Conservation (phyloP, 1,140 invertebrate species). For the Drosophila santomea region DNA sequence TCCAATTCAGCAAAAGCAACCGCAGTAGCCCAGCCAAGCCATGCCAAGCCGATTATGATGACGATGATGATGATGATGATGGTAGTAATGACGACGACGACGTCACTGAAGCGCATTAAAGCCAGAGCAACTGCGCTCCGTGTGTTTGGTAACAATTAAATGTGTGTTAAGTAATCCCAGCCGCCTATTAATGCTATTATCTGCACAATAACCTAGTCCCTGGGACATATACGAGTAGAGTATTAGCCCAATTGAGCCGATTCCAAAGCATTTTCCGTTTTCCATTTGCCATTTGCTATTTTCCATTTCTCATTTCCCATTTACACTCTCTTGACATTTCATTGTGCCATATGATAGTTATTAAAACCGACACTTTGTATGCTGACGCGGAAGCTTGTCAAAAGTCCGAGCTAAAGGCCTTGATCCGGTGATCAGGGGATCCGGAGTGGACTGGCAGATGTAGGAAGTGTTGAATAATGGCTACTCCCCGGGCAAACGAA, state of each 20-base stretch:
- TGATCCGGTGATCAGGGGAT: conserved; percentile 26
- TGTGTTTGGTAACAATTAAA: conserved; percentile 73
- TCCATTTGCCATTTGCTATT: conserved; percentile 2
- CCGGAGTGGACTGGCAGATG: conserved; percentile 9
- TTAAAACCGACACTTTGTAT: conserved; percentile 38
- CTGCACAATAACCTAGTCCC: conserved; percentile 32
- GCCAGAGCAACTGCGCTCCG: conserved; percentile 2
- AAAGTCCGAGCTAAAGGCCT: conserved; percentile 26
- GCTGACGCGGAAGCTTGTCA: conserved; percentile 18
- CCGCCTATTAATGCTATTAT: conserved; percentile 47
- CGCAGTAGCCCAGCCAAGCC: conserved; percentile 2
- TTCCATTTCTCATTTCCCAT: background rate
- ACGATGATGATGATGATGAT: background rate
- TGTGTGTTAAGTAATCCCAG: conserved; percentile 70
- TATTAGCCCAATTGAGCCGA: conserved; percentile 33
- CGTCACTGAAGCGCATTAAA: conserved; percentile 72
- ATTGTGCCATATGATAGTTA: conserved; percentile 20
- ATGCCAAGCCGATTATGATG: background rate
- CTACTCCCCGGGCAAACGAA: background rate
- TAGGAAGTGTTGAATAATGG: conserved; percentile 28
- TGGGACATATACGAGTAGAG: background rate
- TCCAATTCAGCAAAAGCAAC: conserved; percentile 31
- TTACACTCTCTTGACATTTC: conserved; percentile 24
- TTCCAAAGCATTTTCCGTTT: conserved; percentile 16
- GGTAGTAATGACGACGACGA: conserved; percentile 11